A percentile compares a stretch with the other conserved stretches of the same genome.
These are phyloP conservation scores for Sula dactylatra DNA, from an alignment of 2,113 vertebrate species.

Conservation along the genomic window DNA sequence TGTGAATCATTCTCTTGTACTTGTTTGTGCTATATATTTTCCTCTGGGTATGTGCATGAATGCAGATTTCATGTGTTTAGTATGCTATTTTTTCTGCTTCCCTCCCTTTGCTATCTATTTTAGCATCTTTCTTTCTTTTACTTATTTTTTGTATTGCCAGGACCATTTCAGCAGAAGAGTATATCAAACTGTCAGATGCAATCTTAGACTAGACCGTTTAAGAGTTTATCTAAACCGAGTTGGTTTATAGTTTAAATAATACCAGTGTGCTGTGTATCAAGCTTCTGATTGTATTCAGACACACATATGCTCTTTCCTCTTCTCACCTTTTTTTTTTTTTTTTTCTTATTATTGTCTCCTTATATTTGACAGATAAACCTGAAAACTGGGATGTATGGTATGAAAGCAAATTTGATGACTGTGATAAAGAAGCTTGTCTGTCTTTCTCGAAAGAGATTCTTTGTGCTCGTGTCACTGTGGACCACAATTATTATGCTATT, in stretches of 20 bases:
- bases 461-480: slow-evolving; percentile 91
- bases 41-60: background rate
- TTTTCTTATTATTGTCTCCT: background rate
- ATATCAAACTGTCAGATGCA: background rate
- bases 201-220: background rate
- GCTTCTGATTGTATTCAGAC: background rate
- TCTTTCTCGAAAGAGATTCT: slow-evolving; percentile 98
- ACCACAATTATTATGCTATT: slow-evolving; percentile 99
- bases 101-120: background rate
- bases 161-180: background rate
- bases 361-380: slow-evolving; percentile 86
- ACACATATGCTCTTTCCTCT: background rate
- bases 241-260: background rate
- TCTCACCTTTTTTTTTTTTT: background rate
- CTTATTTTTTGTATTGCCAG: background rate
- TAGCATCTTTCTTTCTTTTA: background rate
- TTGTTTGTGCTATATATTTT: background rate
- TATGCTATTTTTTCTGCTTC: background rate
- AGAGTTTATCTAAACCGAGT: background rate
- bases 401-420: slow-evolving; percentile 97
- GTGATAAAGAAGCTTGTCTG: slow-evolving; percentile 95
- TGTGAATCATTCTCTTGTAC: background rate
- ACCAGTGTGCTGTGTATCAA: background rate
- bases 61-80: background rate
- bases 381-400: slow-evolving; percentile 98